These are phyloP conservation scores for Drosophila pseudoananassae DNA, from an alignment of 1,140 invertebrate species.

Conservation along the genomic window DNA sequence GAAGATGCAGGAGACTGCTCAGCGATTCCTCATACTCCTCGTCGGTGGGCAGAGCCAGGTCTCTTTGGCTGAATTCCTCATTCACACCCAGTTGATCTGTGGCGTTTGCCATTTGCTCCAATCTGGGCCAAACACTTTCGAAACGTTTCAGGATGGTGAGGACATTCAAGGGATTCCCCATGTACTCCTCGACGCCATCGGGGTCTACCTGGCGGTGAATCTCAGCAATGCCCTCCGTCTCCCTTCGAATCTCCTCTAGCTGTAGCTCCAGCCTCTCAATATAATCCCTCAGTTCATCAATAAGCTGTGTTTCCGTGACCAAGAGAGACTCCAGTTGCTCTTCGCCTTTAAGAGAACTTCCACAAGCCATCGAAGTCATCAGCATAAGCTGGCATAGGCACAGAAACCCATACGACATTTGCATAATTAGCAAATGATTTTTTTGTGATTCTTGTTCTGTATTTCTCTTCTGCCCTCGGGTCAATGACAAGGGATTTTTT, in stretches of 20 bases:
- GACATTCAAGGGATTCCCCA: conserved; percentile 98
- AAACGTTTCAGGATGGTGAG: conserved; percentile 97
- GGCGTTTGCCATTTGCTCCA: conserved; percentile 52
- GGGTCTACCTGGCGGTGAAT: conserved; percentile 90
- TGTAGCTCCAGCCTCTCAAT: conserved; percentile 49
- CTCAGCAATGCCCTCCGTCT: conserved; percentile 84
- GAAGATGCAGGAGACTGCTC: conserved; percentile 62
- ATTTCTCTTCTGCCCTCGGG: conserved; percentile 19
- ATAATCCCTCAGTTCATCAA: conserved; percentile 55
- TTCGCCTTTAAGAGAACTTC: conserved; percentile 22
- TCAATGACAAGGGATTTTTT: conserved; percentile 49
- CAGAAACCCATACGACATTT: conserved; percentile 45
- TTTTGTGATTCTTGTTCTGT: conserved; percentile 13
- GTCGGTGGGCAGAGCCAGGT: conserved; percentile 54
- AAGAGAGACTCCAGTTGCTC: conserved; percentile 46
- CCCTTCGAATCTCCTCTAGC: conserved; percentile 39
- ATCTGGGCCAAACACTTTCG: conserved; percentile 92
- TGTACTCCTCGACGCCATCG: conserved; percentile 90
- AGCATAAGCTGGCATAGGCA: conserved; percentile 45
- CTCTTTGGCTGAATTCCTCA: not conserved
- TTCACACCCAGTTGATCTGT: conserved; percentile 12
- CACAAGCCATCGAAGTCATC: conserved; percentile 9
- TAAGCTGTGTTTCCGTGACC: conserved; percentile 54
- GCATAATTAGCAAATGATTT: conserved; percentile 51
- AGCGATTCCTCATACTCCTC: conserved; percentile 69